These are phyloP conservation scores for Microtus oregoni DNA, from an alignment of 2,113 vertebrate species.

Conservation along the genomic window DNA sequence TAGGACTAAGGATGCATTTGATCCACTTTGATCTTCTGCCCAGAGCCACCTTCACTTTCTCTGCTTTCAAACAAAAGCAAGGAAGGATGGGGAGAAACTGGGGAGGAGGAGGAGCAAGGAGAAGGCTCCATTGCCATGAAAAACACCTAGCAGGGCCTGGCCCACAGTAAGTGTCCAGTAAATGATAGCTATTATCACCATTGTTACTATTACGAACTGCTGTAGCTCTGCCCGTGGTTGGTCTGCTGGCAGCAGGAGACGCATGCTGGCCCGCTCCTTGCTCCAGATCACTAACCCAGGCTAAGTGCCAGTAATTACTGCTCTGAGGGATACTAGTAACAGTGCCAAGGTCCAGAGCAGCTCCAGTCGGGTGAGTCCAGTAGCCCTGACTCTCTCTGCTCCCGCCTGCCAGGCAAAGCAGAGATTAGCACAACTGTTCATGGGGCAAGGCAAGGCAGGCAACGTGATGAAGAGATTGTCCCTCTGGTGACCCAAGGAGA, in stretches of 20 bases:
- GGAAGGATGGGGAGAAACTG: neutral
- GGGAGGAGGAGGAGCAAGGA: neutral
- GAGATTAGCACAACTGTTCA: neutral
- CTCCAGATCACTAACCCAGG: conserved; percentile 79
- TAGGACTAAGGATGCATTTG: neutral
- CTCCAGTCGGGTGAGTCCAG: neutral
- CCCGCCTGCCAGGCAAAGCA: neutral
- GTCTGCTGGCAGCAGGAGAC: conserved; percentile 75
- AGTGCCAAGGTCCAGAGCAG: conserved; percentile 72
- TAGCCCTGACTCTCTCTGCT: conserved; percentile 40
- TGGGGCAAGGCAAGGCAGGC: neutral
- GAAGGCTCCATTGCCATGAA: conserved; percentile 11
- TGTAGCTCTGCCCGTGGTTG: conserved; percentile 44
- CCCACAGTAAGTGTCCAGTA: conserved; percentile 78
- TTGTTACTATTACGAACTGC: conserved; percentile 61
- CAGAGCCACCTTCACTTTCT: neutral
- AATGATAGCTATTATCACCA: conserved; percentile 78
- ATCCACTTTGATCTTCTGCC: neutral
- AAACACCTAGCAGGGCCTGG: conserved; percentile 69
- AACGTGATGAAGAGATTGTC: neutral
- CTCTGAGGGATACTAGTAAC: conserved; percentile 60
- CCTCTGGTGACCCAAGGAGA: neutral
- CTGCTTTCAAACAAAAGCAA: conserved; percentile 43
- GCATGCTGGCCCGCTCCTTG: conserved; percentile 64
- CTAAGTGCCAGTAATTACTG: conserved; percentile 75